Evolutionary conservation across 2,888 invertebrate genomes (phyloP), one percentile per base, ranked within the genome.

Genomic region (Aelia acuminata): DNA sequence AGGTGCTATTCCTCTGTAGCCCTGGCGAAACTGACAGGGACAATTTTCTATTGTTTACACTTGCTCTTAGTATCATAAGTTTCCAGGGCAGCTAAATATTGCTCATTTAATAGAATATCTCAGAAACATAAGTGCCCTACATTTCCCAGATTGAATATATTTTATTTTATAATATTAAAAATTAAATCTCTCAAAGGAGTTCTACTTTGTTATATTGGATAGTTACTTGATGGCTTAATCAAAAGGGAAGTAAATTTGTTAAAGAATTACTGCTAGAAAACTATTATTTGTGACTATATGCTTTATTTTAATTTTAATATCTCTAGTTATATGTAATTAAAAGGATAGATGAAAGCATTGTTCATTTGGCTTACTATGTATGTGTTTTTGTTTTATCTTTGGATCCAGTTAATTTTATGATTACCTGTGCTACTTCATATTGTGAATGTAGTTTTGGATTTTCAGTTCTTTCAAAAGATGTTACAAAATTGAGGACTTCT

Each of bases 401-500:
- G 63, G 63, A 70, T 70, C 63, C 31, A 70, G 63, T 70, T 70
- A 35, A 31, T 57, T 35, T 70, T 70, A 70, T 70, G 63, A 70
- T 70, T 31, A 7, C 35, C 15, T 70, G 3, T 70, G 63, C 63
- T 70, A 70, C 63, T 70, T 70, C 63, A 70, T 70, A 70, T 70
- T 70, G 31, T 70, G 31, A 70, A 31, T 70, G 63, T 70, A 70
- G 63, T 70, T 80, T 49, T 88, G 31, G 22, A 84, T 84, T 91
- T 91, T 84, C 91, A 94, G 94, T 94, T 91, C 92, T 96, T 89
- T 94, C 94, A 87, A 94, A 94, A 88, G 95, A 94, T 91, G 94
- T 96, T n/a, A 93, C 94, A 20, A 94, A 96, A 91, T 93, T 97
- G 88, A 94, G 96, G 91, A 96, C 96, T 7, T 96, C 96, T 50